phyloP scores from a whole-genome alignment of 2,888 invertebrate species.

The Ischnura elegans region DNA sequence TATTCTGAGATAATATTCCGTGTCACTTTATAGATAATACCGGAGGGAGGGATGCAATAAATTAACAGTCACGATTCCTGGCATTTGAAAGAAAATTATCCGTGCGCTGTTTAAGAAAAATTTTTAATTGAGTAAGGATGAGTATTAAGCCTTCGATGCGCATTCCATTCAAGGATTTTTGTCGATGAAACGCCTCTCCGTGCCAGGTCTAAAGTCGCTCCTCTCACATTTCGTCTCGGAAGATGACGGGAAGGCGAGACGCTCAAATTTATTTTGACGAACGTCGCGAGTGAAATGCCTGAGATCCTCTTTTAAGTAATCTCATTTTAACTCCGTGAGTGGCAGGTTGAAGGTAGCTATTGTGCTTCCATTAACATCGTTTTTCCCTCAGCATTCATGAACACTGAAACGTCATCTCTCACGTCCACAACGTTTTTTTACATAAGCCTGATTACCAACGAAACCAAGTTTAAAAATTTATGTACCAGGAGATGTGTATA shows the following conservation, averaged over 20 bases:
- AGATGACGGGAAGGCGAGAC: not conserved
- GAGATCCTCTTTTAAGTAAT: not conserved
- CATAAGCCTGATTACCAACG: too few species aligned
- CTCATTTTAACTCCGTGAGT: not conserved
- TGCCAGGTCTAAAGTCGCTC: not conserved
- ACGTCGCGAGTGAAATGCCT: not conserved
- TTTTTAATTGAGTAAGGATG: too few species aligned
- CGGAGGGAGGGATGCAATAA: too few species aligned
- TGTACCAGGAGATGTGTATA: too few species aligned
- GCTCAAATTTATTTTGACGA: not conserved
- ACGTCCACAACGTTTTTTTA: too few species aligned
- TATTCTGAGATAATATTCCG: too few species aligned
- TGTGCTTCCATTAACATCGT: not conserved
- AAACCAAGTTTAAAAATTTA: too few species aligned
- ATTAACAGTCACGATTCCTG: too few species aligned
- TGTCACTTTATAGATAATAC: too few species aligned
- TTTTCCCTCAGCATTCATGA: not conserved
- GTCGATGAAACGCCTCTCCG: not conserved
- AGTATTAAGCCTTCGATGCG: too few species aligned
- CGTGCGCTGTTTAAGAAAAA: too few species aligned
- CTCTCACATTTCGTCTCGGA: not conserved
- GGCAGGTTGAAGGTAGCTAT: conserved; percentile 6
- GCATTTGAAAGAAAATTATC: too few species aligned
- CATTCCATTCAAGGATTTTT: not conserved
- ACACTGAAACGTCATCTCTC: not conserved